These are phyloP conservation scores for Digitonthophagus gazella DNA, from an alignment of 2,888 invertebrate species.

Conservation along the genomic window DNA sequence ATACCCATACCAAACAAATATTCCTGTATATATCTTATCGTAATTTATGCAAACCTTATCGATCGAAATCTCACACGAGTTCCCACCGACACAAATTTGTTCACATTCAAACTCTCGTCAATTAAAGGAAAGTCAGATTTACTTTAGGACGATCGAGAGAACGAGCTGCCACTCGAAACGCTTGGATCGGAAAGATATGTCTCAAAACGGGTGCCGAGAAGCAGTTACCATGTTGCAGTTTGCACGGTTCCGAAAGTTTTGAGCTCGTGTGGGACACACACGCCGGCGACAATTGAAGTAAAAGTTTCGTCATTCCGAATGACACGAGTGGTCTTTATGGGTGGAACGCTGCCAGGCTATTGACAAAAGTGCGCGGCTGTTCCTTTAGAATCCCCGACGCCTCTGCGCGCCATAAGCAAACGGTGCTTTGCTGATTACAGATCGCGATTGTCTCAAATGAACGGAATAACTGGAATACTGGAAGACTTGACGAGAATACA, in stretches of 20 bases:
- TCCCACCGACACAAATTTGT: too few species aligned
- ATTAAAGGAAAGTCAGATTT: not conserved
- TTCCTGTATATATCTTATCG: too few species aligned
- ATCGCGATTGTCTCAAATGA: conserved; percentile 54
- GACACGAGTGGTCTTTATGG: conserved; percentile 62
- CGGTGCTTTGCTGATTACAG: conserved; percentile 51
- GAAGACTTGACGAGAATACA: conserved; percentile 30
- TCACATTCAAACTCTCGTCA: not conserved
- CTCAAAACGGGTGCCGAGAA: not conserved
- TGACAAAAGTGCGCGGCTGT: conserved; percentile 53
- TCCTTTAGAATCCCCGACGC: conserved; percentile 39
- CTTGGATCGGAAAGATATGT: not conserved
- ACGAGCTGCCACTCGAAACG: not conserved
- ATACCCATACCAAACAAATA: too few species aligned
- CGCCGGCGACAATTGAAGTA: conserved; percentile 46
- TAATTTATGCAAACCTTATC: too few species aligned
- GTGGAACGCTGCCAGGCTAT: conserved; percentile 47
- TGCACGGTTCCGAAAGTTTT: not conserved
- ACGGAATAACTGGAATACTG: conserved; percentile 48
- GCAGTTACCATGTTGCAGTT: not conserved
- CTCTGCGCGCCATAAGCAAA: conserved; percentile 53
- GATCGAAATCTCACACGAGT: too few species aligned
- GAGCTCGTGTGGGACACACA: not conserved
- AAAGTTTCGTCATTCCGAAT: conserved; percentile 59
- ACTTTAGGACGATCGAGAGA: not conserved